Base-by-base conservation (phyloP, 2,113 vertebrate genomes). In the Suncus etruscus region DNA sequence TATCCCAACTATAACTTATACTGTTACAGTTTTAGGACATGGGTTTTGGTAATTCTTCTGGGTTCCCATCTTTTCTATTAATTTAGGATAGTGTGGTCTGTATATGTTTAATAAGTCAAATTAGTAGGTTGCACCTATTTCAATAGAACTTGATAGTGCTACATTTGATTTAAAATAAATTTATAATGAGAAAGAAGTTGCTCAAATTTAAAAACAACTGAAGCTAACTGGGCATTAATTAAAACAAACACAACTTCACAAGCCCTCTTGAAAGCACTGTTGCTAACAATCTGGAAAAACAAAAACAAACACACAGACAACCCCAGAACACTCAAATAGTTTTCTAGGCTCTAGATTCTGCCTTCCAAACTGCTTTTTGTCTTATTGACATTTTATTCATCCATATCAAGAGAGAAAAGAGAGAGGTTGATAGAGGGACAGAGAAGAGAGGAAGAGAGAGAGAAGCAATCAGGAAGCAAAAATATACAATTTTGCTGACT, bases 161-260 rank as follows among this genome's bases (percentile, higher is more conserved):
- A 22, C 10, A 58, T 68, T 87, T 92, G 3, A 74, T 27, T 92
- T 54, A 61, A 48, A 77, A 95, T 16, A 8, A 14, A 82, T 83
- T 84, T 18, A 47, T 1, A 86, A 29, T 63, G 58, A 61, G 61
- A 4, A 63, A 80, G 69, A 79, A 91, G 61, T 68, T 63, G 1
- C 83, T 81, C 91, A 90, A 86, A 65, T 92, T 91, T n/a, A n/a
- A 51, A 90, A 66, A 22, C 16, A 83, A 1, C 91, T n/a, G 39
- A 39, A 39, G 39, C 39, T 81, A 63, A 45, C 15, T 87, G 54
- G 39, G n/a, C 25, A 24, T 54, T 31, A 85, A 27, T 76, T 8
- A 61, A 80, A 79, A n/a, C n/a, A 68, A 90, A 24, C 8, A 78
- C 51, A 84, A 1, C 83, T 92, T 91, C 69, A 83, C 29, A 45